Evolutionary conservation across 1,140 invertebrate species (phyloP).

Genomic region (Cryptotermes secundus): DNA sequence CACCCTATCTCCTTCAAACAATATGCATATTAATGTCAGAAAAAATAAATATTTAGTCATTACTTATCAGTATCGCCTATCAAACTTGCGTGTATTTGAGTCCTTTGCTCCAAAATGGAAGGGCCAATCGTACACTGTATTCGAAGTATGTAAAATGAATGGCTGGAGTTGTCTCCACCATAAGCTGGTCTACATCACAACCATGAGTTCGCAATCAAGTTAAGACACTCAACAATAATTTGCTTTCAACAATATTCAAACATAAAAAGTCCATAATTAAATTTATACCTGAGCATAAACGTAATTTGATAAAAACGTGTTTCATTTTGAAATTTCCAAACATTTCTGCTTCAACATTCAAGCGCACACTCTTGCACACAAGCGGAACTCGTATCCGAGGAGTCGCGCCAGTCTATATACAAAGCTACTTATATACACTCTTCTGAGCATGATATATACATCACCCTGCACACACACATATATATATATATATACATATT

Average conservation of each 20-base stretch:
- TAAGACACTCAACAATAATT: neutral
- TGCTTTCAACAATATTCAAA: neutral
- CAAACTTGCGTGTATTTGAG: neutral
- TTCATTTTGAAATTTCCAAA: neutral
- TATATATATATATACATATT: neutral
- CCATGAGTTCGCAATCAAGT: neutral
- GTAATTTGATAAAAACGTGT: neutral
- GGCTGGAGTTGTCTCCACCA: neutral
- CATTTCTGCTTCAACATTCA: neutral
- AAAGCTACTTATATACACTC: neutral
- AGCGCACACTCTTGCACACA: neutral
- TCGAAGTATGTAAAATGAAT: constrained; percentile 1
- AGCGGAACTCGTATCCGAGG: neutral
- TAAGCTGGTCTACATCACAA: neutral
- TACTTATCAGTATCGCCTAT: no score
- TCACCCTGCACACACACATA: neutral
- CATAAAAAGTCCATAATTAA: neutral
- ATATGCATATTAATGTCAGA: neutral
- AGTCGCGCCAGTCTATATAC: neutral
- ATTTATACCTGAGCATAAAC: constrained; percentile 10
- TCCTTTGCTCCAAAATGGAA: neutral
- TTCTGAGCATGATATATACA: neutral
- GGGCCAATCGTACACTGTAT: neutral
- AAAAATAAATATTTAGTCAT: neutral
- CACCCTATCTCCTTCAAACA: neutral